phyloP scores from a whole-genome alignment of 1,140 invertebrate species.

The Eubasilissa regina region DNA sequence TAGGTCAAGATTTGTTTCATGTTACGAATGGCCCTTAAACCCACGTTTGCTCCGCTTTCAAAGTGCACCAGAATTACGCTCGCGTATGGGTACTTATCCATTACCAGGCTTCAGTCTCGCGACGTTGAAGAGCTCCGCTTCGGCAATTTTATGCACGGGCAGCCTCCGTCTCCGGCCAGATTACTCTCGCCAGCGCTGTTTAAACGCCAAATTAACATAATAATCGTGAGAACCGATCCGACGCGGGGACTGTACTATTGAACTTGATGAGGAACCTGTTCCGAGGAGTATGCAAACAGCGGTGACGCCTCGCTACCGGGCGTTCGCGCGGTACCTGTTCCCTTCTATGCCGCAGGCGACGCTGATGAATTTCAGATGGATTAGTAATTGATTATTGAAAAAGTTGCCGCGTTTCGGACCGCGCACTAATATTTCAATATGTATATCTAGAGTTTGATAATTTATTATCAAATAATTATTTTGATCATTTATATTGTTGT shows the following conservation, averaged over 20 bases:
- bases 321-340: neutral
- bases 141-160: conserved; percentile 5
- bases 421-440: no score
- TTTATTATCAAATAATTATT: no score
- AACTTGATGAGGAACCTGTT: conserved; percentile 50
- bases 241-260: conserved; percentile 53
- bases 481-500: no score
- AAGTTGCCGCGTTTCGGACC: no score
- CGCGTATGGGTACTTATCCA: neutral
- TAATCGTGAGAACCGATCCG: conserved; percentile 59
- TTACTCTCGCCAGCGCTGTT: conserved; percentile 52
- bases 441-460: no score
- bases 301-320: conserved; percentile 18
- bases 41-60: neutral
- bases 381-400: no score
- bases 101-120: conserved; percentile 8
- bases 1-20: neutral
- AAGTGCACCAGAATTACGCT: neutral
- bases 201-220: conserved; percentile 60
- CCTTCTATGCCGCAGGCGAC: neutral
- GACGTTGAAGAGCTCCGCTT: neutral
- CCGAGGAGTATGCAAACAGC: conserved; percentile 41
- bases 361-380: neutral
- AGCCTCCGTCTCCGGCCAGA: conserved; percentile 33
- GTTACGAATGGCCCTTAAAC: no score